Base-by-base conservation (phyloP, 1,140 invertebrate genomes). In the Tachypleus tridentatus region DNA sequence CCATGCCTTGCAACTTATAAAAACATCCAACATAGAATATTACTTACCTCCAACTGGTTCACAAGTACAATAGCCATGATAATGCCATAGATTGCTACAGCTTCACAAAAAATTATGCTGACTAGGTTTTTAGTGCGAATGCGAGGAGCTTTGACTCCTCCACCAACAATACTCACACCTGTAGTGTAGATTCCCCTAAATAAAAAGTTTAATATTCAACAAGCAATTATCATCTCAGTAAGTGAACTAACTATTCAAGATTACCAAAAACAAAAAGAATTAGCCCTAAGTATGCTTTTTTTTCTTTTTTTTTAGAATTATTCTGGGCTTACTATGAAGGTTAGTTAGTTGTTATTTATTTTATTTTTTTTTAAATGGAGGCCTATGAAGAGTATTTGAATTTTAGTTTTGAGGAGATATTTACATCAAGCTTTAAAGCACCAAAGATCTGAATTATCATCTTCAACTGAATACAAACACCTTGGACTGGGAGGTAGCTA, bases 111-210 rank as follows among this genome's bases (percentile, higher is more conserved):
- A 77, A 98, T 98, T 74, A 98, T 95, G 61, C 93, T 97, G 73
- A 99, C 97, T 71, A 99, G 84, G 80, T 99, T 99, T 80, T 99
- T 99, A 59, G 97, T 99, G 79, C 98, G 94, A 75, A 99, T 99
- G 72, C 97, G 82, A 4, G 97, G 97, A 29, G 96, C 93, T 81
- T 98, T 98, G 0, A 99, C 96, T 76, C 97, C 97, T 69, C 89
- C 97, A 63, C 97, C 97, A 60, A 98, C 81, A 75, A 99, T 99
- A 74, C 92, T 97, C 5, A 88, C 85, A 66, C 97, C 97, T 49
- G 93, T 97, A 50, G 93, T 95, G 76, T 95, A 91, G 71, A 99
- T 98, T 60, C 97, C 97, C 75, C 83, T 85, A 70, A 53, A 75
- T 72, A 69, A 49, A 65, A 59, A 7, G 8, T 10, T 50, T n/a